These are phyloP conservation scores for Petrocephalus zakoni DNA, from an alignment of 2,113 vertebrate genomes.

Conservation along the genomic window DNA sequence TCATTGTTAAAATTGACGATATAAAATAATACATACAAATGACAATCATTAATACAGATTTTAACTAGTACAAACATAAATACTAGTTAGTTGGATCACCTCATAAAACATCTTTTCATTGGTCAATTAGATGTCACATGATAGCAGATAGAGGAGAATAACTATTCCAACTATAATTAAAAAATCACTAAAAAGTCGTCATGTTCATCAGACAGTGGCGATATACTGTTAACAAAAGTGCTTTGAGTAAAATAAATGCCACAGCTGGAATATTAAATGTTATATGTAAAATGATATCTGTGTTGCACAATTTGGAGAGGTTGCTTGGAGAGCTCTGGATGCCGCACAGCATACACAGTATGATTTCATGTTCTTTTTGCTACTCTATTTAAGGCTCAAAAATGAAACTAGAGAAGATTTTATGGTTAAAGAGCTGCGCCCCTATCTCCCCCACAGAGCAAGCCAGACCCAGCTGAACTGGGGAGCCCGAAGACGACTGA, in stretches of 20 bases:
- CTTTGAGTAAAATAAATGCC: background rate
- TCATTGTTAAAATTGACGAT: background rate
- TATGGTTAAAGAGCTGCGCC: background rate
- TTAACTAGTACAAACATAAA: background rate
- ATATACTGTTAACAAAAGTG: background rate
- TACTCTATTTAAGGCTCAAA: background rate
- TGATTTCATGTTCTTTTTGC: background rate
- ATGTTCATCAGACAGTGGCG: background rate
- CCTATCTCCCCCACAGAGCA: constrained; percentile 67
- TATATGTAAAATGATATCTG: background rate
- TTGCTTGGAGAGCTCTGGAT: background rate
- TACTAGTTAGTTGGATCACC: too few species aligned
- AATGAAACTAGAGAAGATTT: background rate
- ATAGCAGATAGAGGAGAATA: background rate
- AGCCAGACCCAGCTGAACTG: constrained; percentile 79
- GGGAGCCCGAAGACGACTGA: constrained; percentile 94
- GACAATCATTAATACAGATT: background rate
- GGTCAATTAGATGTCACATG: background rate
- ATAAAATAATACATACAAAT: background rate
- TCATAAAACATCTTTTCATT: background rate
- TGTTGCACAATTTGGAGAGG: background rate
- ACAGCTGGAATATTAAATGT: background rate
- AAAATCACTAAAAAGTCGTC: background rate
- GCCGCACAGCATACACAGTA: background rate
- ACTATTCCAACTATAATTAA: background rate